Percentiles rank a stretch among this genome's conserved stretches.
Evolutionary conservation across 2,113 vertebrate genomes (phyloP).

Genomic region (Eurystomus gularis): DNA sequence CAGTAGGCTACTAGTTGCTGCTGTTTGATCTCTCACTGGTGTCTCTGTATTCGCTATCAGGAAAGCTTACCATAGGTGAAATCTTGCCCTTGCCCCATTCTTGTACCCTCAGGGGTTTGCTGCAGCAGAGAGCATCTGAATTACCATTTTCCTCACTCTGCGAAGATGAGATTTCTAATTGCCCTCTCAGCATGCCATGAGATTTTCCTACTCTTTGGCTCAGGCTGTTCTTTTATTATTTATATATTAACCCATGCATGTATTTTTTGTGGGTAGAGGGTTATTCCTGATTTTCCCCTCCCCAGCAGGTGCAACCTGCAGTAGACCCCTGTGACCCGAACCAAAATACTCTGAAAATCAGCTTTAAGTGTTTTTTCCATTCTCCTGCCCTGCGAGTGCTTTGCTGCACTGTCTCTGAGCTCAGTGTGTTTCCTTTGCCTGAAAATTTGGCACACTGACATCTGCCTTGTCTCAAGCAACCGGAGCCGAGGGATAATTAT

Average conservation of each 20-base stretch:
- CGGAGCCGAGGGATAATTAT: neutral
- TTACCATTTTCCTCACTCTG: neutral
- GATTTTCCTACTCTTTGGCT: neutral
- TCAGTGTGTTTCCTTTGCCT: neutral
- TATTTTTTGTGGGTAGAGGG: neutral
- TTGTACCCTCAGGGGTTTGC: rapidly evolving
- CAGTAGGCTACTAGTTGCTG: neutral
- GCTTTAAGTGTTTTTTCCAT: neutral
- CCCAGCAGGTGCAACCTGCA: neutral
- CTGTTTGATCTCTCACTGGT: neutral
- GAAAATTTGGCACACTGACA: neutral
- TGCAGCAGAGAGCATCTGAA: neutral
- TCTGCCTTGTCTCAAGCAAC: neutral
- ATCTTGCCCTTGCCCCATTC: neutral
- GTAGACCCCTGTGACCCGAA: neutral
- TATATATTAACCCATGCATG: neutral
- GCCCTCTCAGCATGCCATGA: neutral
- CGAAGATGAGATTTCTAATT: neutral
- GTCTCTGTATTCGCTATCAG: neutral
- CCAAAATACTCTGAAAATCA: neutral
- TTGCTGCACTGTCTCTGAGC: neutral
- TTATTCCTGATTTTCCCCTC: neutral
- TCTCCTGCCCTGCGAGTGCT: neutral
- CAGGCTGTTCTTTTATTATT: neutral
- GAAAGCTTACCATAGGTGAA: neutral